Percentiles rank a stretch among this genome's conserved stretches.
phyloP scores from a whole-genome alignment of 2,888 invertebrate genomes.

The Ennomos erosarius region DNA sequence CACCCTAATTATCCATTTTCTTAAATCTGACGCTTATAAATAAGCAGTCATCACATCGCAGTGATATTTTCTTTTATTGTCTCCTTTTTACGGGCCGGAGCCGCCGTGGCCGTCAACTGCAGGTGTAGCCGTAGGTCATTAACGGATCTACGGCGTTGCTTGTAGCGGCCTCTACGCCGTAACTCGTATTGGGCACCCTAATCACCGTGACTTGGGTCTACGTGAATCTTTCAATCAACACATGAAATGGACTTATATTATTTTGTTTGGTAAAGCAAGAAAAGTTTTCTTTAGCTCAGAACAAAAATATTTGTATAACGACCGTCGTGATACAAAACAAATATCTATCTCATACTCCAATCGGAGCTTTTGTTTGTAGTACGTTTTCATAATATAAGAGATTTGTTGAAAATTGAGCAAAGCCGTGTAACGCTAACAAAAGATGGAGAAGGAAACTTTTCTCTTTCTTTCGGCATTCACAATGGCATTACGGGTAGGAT shows the following conservation, averaged over 20 bases:
- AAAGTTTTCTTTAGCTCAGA: conserved; percentile 3
- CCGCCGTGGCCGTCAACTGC: conserved; percentile 72
- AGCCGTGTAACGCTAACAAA: conserved; percentile 51
- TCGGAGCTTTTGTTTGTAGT: conserved; percentile 1
- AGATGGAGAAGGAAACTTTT: conserved; percentile 47
- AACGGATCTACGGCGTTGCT: conserved; percentile 47
- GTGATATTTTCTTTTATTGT: conserved; percentile 57
- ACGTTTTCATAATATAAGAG: conserved; percentile 12
- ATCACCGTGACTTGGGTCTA: conserved; percentile 44
- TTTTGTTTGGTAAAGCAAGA: conserved; percentile 21
- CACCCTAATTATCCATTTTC: conserved; percentile 12
- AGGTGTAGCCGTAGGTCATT: conserved; percentile 69
- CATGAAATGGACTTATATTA: conserved; percentile 45
- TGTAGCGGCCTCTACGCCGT: conserved; percentile 39
- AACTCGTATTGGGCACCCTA: conserved; percentile 41
- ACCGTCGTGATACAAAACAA: conserved; percentile 7
- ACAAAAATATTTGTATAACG: background rate
- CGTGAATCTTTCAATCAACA: conserved; percentile 54
- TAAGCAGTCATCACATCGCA: conserved; percentile 49
- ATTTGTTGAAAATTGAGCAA: conserved; percentile 43
- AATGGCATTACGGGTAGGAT: conserved; percentile 62
- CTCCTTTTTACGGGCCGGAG: conserved; percentile 60
- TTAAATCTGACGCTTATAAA: conserved; percentile 31
- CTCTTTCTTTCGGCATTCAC: conserved; percentile 55
- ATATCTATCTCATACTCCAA: conserved; percentile 2